Evolutionary conservation across 35 echinoderm and acorn worm genomes (phyloP), one percentile per base, ranked within the genome.

Genomic region (Ptychodera flava): DNA sequence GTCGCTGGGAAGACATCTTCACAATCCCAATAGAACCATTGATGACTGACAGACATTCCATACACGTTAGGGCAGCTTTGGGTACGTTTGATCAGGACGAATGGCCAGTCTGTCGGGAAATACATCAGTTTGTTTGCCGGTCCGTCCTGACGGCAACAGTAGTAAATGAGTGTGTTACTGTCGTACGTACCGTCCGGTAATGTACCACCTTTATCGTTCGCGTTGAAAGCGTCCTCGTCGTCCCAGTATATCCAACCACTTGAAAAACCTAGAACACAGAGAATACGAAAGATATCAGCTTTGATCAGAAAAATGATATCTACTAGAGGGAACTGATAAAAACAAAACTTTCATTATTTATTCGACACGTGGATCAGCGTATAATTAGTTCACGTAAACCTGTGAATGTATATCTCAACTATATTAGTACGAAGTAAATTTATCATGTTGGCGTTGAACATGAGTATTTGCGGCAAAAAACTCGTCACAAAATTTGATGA

Each of bases 221-320:
- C 30, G 32, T 89, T 89, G 14, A 29, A 1, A 10, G 28, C n/a
- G 76, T 89, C 81, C 32, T 89, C 88, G 37, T 89, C 88, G 30
- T 89, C 88, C 88, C 88, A 89, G 76, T 89, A 89, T 1, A 89
- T 84, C 15, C 34, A 88, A 16, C 86, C 86, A 28, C 78, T 76
- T 35, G 77, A 64, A 33, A 88, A n/a, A 14, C 78, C 86, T 88
- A 78, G 27, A 79, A 76, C 6, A 33, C 32, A 83, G 6, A 28
- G 36, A 37, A 81, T n/a, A n/a, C n/a, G n/a, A n/a, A n/a, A n/a
- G n/a, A n/a, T n/a, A n/a, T n/a, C n/a, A n/a, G n/a, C n/a, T n/a
- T n/a, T n/a, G n/a, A n/a, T n/a, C n/a, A n/a, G n/a, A n/a, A n/a
- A n/a, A n/a, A n/a, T n/a, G n/a, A n/a, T n/a, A n/a, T n/a, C n/a